A percentile compares a stretch with the other conserved stretches of the same genome.
These are phyloP conservation scores for Pachypeltis micranthus DNA, from an alignment of 1,140 invertebrate genomes.

Conservation along the genomic window DNA sequence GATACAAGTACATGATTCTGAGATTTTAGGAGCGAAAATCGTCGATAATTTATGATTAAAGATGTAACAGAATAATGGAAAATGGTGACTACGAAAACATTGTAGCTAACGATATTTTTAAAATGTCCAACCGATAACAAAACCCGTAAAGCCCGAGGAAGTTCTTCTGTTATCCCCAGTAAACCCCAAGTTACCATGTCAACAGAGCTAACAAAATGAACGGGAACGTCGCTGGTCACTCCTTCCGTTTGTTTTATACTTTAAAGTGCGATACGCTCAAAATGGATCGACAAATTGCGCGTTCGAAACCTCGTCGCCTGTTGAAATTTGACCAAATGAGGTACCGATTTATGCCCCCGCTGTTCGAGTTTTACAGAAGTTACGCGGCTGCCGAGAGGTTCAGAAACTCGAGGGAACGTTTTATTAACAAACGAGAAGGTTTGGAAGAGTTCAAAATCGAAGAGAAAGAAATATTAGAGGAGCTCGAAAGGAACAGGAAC, in stretches of 20 bases:
- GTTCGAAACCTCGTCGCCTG: background rate
- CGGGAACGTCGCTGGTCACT: too few relatives aligned
- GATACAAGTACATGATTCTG: too few relatives aligned
- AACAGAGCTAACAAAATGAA: too few relatives aligned
- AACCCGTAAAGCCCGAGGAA: background rate
- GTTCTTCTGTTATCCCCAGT: background rate
- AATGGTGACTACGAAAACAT: too few relatives aligned
- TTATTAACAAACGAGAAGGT: background rate
- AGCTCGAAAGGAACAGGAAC: background rate
- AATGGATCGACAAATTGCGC: background rate
- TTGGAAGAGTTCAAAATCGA: slow-evolving; percentile 4
- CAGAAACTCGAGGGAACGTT: background rate
- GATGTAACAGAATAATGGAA: too few relatives aligned
- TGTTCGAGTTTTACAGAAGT: background rate
- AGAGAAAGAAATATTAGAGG: background rate
- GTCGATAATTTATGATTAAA: too few relatives aligned
- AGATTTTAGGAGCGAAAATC: too few relatives aligned
- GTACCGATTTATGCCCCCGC: background rate
- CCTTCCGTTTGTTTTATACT: too few relatives aligned
- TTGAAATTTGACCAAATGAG: background rate
- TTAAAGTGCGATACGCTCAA: too few relatives aligned
- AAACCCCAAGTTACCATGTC: too few relatives aligned
- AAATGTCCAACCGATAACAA: background rate
- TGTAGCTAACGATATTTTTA: too few relatives aligned
- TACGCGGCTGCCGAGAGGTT: background rate